Evolutionary conservation across 2,888 invertebrate genomes (phyloP), one percentile per base, ranked within the genome.

Genomic region (Drosophila vallismaia): DNA sequence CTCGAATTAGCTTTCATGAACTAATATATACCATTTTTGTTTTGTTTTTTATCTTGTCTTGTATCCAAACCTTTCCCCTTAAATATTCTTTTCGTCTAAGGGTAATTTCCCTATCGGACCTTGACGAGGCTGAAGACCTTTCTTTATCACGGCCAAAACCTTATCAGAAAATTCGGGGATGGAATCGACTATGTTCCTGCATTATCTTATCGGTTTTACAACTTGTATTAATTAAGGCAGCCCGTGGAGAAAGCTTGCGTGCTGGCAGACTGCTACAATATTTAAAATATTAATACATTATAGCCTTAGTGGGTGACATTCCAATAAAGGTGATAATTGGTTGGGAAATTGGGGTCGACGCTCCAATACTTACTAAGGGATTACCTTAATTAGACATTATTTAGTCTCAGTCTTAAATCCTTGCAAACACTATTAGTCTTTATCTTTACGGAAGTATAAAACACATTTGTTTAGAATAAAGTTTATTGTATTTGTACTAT

Each of bases 121-220:
- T 36, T 36, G 36, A 36, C 36, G 6, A 36, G 36, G 36, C 36
- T n/a, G 36, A n/a, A 36, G 36, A 12, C 36, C 36, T 36, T 36
- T 36, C 36, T 36, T 12, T 36, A 36, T n/a, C 36, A 5, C n/a
- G 36, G 6, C 36, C 2, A 4, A 36, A n/a, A 36, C 36, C n/a
- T 36, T 36, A 36, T 36, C 36, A 36, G 36, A 36, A 36, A 36
- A n/a, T 36, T 36, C n/a, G 36, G 36, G 36, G n/a, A n/a, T 29
- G 3, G 24, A 29, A 29, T 45, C 31, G 63, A 64, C 63, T 64
- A n/a, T n/a, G n/a, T n/a, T n/a, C n/a, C 64, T 64, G 51, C 7
- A 72, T 81, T 76, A 78, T 82, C 86, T 80, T 72, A 80, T 80
- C 80, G 55, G 58, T 60, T 52, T 56, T 46, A 71, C 59, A 53